Evolutionary conservation across 23 tunicate genomes (phyloP).

Genomic region (Botrylloides violaceus): DNA sequence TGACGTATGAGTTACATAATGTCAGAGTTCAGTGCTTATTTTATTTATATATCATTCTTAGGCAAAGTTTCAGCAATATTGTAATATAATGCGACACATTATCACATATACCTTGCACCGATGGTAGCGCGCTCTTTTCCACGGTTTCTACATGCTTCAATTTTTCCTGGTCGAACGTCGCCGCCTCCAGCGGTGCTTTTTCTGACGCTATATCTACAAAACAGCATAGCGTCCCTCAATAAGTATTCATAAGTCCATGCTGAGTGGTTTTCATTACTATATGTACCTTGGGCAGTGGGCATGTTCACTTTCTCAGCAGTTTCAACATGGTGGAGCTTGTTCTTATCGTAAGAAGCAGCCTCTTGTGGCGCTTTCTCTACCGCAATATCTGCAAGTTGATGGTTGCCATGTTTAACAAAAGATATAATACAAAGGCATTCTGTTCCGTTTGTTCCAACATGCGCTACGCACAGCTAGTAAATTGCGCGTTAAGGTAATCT

Average conservation of each 20-base stretch:
- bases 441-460: too few relatives aligned
- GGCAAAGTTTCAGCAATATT: background rate
- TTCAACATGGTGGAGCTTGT: conserved; percentile 57
- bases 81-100: background rate
- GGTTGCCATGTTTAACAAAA: too few relatives aligned
- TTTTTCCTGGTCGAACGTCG: conserved; percentile 36
- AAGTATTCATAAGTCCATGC: conserved; percentile 10
- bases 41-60: background rate
- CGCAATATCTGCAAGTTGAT: conserved; percentile 38
- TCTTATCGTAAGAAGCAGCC: conserved; percentile 47
- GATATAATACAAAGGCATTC: too few relatives aligned
- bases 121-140: conserved; percentile 46
- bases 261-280: conserved; percentile 2
- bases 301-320: conserved; percentile 39
- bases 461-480: too few relatives aligned
- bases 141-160: conserved; percentile 71
- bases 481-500: too few relatives aligned
- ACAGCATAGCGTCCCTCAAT: background rate
- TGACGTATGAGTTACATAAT: background rate
- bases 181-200: conserved; percentile 67
- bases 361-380: conserved; percentile 33
- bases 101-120: conserved; percentile 22
- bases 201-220: conserved; percentile 47
- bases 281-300: conserved; percentile 60
- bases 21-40: background rate